These are phyloP conservation scores for Serinus canaria DNA, from an alignment of 2,113 vertebrate species.

Conservation along the genomic window DNA sequence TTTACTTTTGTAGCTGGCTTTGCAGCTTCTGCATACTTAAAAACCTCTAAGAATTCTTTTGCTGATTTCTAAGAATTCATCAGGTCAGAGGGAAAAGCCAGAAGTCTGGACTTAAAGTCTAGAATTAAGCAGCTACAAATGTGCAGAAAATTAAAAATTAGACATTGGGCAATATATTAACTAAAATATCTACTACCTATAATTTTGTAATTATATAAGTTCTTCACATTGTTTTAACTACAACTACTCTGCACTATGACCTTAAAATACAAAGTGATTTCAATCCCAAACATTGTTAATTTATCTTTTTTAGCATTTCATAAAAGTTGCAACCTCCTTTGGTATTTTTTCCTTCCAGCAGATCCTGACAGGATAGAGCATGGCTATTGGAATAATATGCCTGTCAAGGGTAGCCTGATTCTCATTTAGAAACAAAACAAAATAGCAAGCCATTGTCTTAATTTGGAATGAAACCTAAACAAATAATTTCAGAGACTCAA, in stretches of 20 bases:
- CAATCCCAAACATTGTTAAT: neutral
- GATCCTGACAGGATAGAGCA: conserved; percentile 1
- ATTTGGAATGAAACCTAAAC: conserved; percentile 16
- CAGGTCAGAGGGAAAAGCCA: neutral
- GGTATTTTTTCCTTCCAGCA: neutral
- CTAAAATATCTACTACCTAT: neutral
- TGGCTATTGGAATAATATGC: neutral
- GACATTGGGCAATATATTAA: neutral
- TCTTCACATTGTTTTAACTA: neutral
- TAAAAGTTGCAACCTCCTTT: neutral
- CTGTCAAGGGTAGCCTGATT: conserved; percentile 42
- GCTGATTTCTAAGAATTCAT: neutral
- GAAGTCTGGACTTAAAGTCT: neutral
- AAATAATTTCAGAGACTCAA: neutral
- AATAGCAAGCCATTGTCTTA: conserved; percentile 26
- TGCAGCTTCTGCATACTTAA: neutral
- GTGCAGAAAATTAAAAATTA: neutral
- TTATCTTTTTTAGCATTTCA: neutral
- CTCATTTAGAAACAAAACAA: conserved; percentile 51
- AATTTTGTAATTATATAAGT: neutral
- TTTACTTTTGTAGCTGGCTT: neutral
- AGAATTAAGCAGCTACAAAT: neutral
- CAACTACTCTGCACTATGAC: neutral
- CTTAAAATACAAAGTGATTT: neutral
- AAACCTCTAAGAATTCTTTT: neutral